Evolutionary conservation across 2,797 vertebrate species (phyloP).

Genomic region (Menidia menidia): DNA sequence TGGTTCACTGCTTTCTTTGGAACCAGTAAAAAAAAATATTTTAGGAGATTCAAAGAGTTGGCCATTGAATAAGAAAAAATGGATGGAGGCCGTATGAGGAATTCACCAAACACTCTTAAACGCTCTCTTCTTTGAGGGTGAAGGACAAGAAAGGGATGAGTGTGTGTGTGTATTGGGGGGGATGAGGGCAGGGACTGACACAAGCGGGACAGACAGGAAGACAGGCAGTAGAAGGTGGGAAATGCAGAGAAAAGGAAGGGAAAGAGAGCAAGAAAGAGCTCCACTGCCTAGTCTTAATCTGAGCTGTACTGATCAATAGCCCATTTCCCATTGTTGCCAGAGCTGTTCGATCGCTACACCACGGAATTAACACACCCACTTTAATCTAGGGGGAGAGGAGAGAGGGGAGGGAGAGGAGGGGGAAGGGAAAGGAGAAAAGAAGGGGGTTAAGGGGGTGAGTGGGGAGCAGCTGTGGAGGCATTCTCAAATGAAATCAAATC

Average conservation of each 20-base stretch:
- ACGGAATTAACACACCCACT: slow-evolving; percentile 96
- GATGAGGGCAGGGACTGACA: slow-evolving; percentile 51
- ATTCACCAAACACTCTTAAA: slow-evolving; percentile 61
- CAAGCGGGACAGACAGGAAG: slow-evolving; percentile 76
- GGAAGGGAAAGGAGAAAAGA: slow-evolving; percentile 34
- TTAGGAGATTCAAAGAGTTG: neutral
- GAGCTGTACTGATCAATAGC: slow-evolving; percentile 98
- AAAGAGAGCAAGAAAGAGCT: slow-evolving; percentile 94
- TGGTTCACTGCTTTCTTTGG: slow-evolving; percentile 22
- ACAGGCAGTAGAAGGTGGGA: slow-evolving; percentile 82
- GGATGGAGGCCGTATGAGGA: slow-evolving; percentile 51
- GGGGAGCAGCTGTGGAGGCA: slow-evolving; percentile 88
- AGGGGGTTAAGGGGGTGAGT: slow-evolving; percentile 76
- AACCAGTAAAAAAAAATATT: slow-evolving; percentile 13
- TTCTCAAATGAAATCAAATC: slow-evolving; percentile 90
- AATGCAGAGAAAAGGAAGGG: slow-evolving; percentile 84
- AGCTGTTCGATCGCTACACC: slow-evolving; percentile 98
- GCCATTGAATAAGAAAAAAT: slow-evolving; percentile 28
- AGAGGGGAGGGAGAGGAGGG: slow-evolving; percentile 45
- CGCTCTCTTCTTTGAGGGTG: slow-evolving; percentile 56
- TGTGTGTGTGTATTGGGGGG: slow-evolving; percentile 20
- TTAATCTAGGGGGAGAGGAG: slow-evolving; percentile 95
- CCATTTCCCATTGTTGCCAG: slow-evolving; percentile 99
- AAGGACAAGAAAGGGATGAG: slow-evolving; percentile 48
- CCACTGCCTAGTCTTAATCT: slow-evolving; percentile 98